Conservation (phyloP, 2,113 vertebrate genomes). For the Dipodomys merriami region DNA sequence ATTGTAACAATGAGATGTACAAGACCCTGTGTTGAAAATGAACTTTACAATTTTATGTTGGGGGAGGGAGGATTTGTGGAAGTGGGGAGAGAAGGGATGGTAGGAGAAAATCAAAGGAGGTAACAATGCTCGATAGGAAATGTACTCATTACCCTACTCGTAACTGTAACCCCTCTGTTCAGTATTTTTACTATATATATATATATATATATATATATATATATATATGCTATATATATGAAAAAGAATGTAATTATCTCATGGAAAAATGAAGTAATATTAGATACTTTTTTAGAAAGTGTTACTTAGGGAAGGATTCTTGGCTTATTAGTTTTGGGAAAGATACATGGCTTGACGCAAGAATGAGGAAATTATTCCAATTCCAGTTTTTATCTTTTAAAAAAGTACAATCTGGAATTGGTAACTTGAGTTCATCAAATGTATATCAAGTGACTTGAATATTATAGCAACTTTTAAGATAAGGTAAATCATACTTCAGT, state of each 20-base stretch:
- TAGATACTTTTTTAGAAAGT: conserved; percentile 69
- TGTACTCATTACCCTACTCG: too few species aligned
- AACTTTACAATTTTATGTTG: too few species aligned
- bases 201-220: too few species aligned
- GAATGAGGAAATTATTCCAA: conserved; percentile 56
- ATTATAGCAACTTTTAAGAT: not conserved
- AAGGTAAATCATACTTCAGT: not conserved
- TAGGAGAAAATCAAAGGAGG: too few species aligned
- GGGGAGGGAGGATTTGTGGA: too few species aligned
- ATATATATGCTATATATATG: too few species aligned
- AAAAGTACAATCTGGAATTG: not conserved
- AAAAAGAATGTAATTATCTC: conserved; percentile 62
- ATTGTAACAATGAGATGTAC: too few species aligned
- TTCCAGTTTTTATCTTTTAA: not conserved
- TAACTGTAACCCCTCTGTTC: too few species aligned
- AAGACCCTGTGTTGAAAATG: too few species aligned
- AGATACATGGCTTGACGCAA: not conserved
- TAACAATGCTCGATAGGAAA: too few species aligned
- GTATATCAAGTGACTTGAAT: not conserved
- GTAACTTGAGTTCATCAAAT: not conserved
- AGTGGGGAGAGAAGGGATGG: too few species aligned
- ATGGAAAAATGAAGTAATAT: conserved; percentile 78
- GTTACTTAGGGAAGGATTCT: conserved; percentile 34
- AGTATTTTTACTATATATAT: too few species aligned
- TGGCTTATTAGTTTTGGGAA: not conserved